Evolutionary conservation across 2,797 vertebrate genomes (phyloP).

Genomic region (Setipinna tenuifilis): DNA sequence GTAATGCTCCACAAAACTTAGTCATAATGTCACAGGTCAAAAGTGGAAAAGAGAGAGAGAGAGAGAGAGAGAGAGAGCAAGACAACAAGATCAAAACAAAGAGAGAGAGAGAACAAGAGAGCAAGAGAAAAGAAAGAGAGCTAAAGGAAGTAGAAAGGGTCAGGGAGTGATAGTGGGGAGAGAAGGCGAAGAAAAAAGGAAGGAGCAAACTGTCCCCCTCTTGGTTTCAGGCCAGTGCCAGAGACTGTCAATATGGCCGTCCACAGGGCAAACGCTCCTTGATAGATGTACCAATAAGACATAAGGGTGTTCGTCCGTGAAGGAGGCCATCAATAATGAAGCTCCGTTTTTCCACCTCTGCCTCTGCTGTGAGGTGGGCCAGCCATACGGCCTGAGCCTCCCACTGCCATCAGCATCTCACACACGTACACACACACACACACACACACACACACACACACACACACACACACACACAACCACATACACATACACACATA

Average conservation of each 20-base stretch:
- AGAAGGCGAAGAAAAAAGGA: conserved; percentile 34
- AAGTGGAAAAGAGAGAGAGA: conserved; percentile 15
- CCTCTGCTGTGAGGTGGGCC: conserved; percentile 30
- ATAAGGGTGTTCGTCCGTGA: conserved; percentile 71
- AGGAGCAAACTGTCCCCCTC: background rate
- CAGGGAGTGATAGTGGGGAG: conserved; percentile 32
- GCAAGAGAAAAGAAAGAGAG: background rate
- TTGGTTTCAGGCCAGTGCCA: conserved; percentile 38
- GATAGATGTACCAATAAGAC: conserved; percentile 78
- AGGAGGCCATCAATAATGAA: conserved; percentile 78
- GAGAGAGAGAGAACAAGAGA: background rate
- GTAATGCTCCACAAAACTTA: background rate
- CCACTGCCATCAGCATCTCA: conserved; percentile 12
- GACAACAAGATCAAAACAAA: background rate
- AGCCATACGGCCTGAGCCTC: conserved; percentile 5
- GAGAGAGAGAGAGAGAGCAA: background rate
- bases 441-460: conserved; percentile 18
- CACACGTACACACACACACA: background rate
- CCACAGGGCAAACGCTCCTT: conserved; percentile 66
- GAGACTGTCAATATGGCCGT: conserved; percentile 67
- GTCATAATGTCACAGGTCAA: background rate
- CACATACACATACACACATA: background rate
- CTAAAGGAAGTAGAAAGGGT: background rate
- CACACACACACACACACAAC: conserved; percentile 8
- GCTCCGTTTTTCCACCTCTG: conserved; percentile 20